A percentile compares a stretch with the other conserved stretches of the same genome.
Conservation (phyloP, 92 coral and sea anemone genomes). For the Blastomussa wellsi region DNA sequence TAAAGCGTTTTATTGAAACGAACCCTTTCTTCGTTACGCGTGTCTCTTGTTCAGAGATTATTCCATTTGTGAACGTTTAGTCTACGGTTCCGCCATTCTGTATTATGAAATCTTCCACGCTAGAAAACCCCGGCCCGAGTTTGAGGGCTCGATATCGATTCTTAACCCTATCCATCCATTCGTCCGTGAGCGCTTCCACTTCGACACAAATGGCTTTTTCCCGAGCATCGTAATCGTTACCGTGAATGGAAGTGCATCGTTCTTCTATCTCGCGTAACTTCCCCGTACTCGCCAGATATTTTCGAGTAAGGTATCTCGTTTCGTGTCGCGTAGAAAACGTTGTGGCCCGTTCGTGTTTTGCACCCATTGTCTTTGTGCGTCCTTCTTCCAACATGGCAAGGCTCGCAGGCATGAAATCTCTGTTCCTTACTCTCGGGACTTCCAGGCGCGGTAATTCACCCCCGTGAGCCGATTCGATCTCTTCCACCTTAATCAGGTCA, state of each 20-base stretch:
- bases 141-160: background rate
- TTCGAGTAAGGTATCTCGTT: background rate
- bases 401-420: slow-evolving; percentile 6
- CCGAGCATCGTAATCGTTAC: background rate
- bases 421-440: background rate
- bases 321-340: slow-evolving; percentile 4
- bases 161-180: background rate
- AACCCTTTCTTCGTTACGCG: background rate
- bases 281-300: slow-evolving; percentile 16
- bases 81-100: background rate
- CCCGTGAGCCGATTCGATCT: background rate
- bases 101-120: background rate
- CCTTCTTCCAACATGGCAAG: slow-evolving; percentile 19
- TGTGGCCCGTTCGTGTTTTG: background rate
- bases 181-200: slow-evolving; percentile 1
- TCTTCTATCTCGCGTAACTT: background rate
- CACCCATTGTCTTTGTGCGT: background rate
- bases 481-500: slow-evolving; percentile 5
- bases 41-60: background rate
- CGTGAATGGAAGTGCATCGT: background rate
- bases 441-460: slow-evolving; percentile 8
- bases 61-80: too few relatives aligned
- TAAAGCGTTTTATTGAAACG: background rate
- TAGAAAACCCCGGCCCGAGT: background rate
- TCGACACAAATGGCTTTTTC: background rate